These are phyloP conservation scores for Drepana arcuata DNA, from an alignment of 1,140 invertebrate species.

Conservation along the genomic window DNA sequence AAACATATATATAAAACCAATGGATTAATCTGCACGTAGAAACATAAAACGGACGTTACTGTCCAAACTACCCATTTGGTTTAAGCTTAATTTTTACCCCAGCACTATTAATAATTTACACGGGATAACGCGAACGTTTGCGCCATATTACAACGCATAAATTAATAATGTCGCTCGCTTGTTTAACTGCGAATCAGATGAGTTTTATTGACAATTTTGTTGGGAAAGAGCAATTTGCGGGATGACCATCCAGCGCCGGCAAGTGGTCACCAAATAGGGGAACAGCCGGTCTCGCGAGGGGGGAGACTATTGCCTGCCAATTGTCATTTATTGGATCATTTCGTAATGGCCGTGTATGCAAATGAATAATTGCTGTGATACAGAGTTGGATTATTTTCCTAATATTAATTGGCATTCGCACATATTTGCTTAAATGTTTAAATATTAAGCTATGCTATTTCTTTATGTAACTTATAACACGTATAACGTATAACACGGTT, in stretches of 20 bases:
- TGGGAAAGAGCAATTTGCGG: conserved; percentile 70
- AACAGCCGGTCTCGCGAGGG: conserved; percentile 9
- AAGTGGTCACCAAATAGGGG: conserved; percentile 62
- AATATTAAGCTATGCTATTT: too few relatives aligned
- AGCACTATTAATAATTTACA: conserved; percentile 71
- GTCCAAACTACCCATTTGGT: conserved; percentile 67
- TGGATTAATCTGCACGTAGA: conserved; percentile 61
- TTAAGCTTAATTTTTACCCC: conserved; percentile 71
- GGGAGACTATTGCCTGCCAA: conserved; percentile 16
- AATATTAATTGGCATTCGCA: too few relatives aligned
- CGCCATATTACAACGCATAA: conserved; percentile 71
- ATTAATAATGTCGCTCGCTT: conserved; percentile 70
- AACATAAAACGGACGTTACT: conserved; percentile 61
- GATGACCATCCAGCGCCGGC: conserved; percentile 54
- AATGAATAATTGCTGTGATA: too few relatives aligned
- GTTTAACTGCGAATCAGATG: conserved; percentile 71
- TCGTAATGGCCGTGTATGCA: conserved; percentile 17
- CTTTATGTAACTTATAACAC: too few relatives aligned
- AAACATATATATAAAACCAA: too few relatives aligned
- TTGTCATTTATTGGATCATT: conserved; percentile 25
- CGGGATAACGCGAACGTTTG: conserved; percentile 61
- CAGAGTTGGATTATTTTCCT: not conserved
- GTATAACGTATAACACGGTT: too few relatives aligned
- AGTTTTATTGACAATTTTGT: conserved; percentile 72
- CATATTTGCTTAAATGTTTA: too few relatives aligned